A percentile compares a stretch with the other conserved stretches of the same genome.
phyloP scores from a whole-genome alignment of 35 echinoderm and acorn worm species.

The Patiria miniata region DNA sequence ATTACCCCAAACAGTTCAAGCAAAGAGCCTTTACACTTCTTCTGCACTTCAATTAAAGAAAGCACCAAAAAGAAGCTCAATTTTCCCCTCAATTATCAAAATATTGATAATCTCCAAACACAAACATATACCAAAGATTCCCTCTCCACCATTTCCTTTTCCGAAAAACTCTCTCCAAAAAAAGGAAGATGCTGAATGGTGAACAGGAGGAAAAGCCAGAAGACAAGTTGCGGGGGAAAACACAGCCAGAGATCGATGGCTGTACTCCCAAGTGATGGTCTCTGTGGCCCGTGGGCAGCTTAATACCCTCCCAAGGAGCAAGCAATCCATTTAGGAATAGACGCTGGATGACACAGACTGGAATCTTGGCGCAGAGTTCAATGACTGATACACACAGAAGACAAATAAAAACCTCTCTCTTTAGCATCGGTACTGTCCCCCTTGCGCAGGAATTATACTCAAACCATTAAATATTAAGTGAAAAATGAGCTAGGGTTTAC shows the following conservation, averaged over 20 bases:
- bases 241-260: not conserved
- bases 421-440: too few relatives aligned
- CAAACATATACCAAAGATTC: too few relatives aligned
- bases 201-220: not conserved
- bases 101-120: too few relatives aligned
- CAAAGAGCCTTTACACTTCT: too few relatives aligned
- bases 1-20: too few relatives aligned
- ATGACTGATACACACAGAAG: not conserved
- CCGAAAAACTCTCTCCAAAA: not conserved
- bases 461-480: too few relatives aligned
- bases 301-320: not conserved
- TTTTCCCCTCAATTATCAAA: too few relatives aligned
- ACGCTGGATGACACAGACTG: not conserved
- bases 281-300: slow-evolving; percentile 4
- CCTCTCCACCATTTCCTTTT: too few relatives aligned
- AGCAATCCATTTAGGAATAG: slow-evolving; percentile 25
- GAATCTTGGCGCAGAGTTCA: not conserved
- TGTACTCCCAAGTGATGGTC: not conserved
- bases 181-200: not conserved
- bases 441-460: too few relatives aligned
- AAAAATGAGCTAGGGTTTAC: too few relatives aligned
- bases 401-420: not conserved
- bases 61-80: too few relatives aligned
- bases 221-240: not conserved
- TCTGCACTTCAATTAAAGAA: too few relatives aligned